Evolutionary conservation across 2,888 invertebrate species (phyloP).

Genomic region (Laspeyria flexula): DNA sequence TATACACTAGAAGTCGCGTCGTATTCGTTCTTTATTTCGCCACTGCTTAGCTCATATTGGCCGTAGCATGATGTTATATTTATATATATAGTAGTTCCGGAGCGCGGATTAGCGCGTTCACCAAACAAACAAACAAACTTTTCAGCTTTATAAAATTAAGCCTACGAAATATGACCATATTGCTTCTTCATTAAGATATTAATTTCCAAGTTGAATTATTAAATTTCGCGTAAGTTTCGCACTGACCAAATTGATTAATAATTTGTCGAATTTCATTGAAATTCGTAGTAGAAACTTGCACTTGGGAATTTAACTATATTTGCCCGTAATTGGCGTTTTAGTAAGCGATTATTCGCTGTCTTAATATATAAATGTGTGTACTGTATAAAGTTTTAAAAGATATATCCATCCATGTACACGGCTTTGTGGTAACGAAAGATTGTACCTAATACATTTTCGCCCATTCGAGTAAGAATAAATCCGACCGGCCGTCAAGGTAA

Average conservation of each 20-base stretch:
- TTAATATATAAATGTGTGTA: neutral
- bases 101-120: too few species aligned
- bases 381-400: neutral
- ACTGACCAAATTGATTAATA: slow-evolving; percentile 30
- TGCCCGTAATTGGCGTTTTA: slow-evolving; percentile 14
- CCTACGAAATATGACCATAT: neutral
- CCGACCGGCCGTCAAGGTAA: too few species aligned
- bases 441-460: too few species aligned
- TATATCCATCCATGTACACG: neutral
- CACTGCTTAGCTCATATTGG: too few species aligned
- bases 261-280: slow-evolving; percentile 15
- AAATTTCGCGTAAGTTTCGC: slow-evolving; percentile 25
- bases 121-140: too few species aligned
- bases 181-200: neutral
- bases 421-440: too few species aligned
- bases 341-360: slow-evolving; percentile 30
- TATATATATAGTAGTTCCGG: too few species aligned
- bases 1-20: too few species aligned
- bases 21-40: too few species aligned
- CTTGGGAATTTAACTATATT: slow-evolving; percentile 16
- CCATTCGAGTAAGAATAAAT: too few species aligned
- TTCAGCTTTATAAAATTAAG: too few species aligned
- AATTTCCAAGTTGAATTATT: slow-evolving; percentile 11
- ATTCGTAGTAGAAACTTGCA: slow-evolving; percentile 26
- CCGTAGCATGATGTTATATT: too few species aligned